Base-by-base conservation (phyloP, 2,797 vertebrate genomes). In the Gymnothorax reevesii region DNA sequence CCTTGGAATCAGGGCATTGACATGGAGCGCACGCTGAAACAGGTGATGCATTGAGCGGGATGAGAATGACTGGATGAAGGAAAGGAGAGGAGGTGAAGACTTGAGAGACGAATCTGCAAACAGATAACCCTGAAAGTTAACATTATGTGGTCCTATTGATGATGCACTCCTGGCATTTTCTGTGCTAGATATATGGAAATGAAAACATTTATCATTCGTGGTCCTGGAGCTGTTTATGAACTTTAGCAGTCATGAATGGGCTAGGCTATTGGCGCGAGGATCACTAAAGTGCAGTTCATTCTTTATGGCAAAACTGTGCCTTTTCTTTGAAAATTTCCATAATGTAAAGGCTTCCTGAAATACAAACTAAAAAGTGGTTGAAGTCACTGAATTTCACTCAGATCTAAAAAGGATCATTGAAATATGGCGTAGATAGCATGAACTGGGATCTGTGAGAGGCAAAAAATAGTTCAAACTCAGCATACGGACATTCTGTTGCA, bases 1-100 rank as follows among this genome's bases (percentile, higher is more conserved):
- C 98, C 98, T 0, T 98, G 98, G 98, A 97, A 97, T 90, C 98
- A 99, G 92, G 98, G 98, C 82, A 97, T 98, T 83, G 98, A 99
- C 91, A 99, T 98, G 97, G 98, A 99, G 84, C 96, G 98, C 60
- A 98, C 97, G 0, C 94, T 99, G 87, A 99, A 99, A 92, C 97
- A 99, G 97, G 98, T 98, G 82, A 90, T 79, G 66, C 2, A 3
- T 10, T 9, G 77, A 52, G 27, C 3, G n/a, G 42, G 85, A 55
- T 13, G 15, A 22, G 84, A 13, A 22, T 84, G 60, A 5, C 22
- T 12, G 27, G 15, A 22, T 7, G 27, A 12, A 33, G 57, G n/a
- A 42, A 27, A 6, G 59, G 27, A 33, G 57, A 7, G 42, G 83
- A 8, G 83, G 7, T 84, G 60, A 20, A 49, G 62, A 57, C 59